Percentiles rank a stretch among this genome's conserved stretches.
phyloP scores from a whole-genome alignment of 35 echinoderm and acorn worm genomes.

The Heliocidaris tuberculata region DNA sequence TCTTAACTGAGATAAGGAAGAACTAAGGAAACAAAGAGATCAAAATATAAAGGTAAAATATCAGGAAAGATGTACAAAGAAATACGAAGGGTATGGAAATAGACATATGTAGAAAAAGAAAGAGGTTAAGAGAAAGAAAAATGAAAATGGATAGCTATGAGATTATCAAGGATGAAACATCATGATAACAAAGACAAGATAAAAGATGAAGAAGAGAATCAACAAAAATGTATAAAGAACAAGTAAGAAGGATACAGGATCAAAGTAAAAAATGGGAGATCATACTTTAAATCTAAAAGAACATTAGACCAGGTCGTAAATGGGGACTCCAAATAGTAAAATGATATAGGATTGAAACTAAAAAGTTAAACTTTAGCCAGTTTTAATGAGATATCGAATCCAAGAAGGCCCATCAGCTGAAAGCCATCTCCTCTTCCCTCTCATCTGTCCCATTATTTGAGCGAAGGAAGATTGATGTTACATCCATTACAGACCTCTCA shows the following conservation, averaged over 20 bases:
- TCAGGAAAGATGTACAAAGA: neutral
- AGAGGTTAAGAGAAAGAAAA: no score
- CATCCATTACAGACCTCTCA: neutral
- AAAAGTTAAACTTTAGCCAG: neutral
- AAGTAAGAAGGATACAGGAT: no score
- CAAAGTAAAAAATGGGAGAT: no score
- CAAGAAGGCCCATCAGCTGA: neutral
- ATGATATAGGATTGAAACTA: neutral
- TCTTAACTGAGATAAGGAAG: neutral
- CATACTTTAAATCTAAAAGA: no score
- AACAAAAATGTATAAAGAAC: no score
- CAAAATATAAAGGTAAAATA: neutral
- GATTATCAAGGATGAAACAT: no score
- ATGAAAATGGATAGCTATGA: no score
- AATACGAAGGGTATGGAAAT: neutral
- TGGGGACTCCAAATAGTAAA: neutral
- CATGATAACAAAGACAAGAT: no score
- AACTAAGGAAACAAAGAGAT: neutral
- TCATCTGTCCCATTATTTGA: neutral
- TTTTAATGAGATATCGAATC: neutral
- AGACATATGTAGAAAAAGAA: neutral
- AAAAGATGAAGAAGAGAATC: no score
- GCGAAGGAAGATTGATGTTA: neutral
- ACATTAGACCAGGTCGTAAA: no score
- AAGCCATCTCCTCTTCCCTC: neutral